A percentile compares a stretch with the other conserved stretches of the same genome.
Evolutionary conservation across 2,797 vertebrate species (phyloP).

Genomic region (Pristis pectinata): DNA sequence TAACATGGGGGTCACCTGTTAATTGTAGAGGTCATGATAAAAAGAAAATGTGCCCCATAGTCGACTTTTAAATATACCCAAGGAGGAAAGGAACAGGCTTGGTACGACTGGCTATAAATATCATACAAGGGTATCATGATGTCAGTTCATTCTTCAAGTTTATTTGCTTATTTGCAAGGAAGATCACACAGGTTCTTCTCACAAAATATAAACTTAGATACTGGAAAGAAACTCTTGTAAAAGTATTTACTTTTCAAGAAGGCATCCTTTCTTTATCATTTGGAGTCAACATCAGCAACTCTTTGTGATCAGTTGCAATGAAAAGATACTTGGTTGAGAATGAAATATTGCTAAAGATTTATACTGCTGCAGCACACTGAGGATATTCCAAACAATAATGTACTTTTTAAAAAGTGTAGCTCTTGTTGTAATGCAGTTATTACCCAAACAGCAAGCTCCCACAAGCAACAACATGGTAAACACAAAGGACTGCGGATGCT

Average conservation of each 20-base stretch:
- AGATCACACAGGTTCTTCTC: not conserved
- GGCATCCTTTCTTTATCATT: not conserved
- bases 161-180: conserved; percentile 9
- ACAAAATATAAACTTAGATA: not conserved
- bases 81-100: not conserved
- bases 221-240: not conserved
- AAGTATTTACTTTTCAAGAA: not conserved
- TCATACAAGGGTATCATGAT: not conserved
- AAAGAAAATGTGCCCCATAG: not conserved
- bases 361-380: too few species aligned
- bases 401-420: too few species aligned
- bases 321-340: not conserved
- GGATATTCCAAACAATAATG: too few species aligned
- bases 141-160: not conserved
- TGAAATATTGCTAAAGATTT: not conserved
- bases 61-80: not conserved
- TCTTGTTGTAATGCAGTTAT: too few species aligned
- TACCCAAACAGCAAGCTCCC: too few species aligned
- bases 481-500: too few species aligned
- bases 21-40: not conserved
- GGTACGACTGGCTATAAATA: not conserved
- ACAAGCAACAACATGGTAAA: too few species aligned
- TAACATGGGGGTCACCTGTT: too few species aligned
- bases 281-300: not conserved
- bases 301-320: not conserved